phyloP scores from a whole-genome alignment of 2,888 invertebrate species.

The Scotopteryx bipunctaria region DNA sequence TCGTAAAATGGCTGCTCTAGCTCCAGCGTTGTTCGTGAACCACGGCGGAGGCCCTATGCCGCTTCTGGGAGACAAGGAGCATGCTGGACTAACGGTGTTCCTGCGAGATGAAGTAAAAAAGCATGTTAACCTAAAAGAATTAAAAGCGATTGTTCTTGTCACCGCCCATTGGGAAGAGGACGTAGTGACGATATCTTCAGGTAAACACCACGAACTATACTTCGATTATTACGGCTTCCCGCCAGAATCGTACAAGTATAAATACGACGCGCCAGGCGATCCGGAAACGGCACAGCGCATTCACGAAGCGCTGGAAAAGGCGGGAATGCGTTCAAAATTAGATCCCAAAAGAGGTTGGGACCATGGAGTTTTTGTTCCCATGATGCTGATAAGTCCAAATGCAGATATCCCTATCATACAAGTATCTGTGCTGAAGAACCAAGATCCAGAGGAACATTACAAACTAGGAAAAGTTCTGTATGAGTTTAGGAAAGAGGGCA shows the following conservation, averaged over 20 bases:
- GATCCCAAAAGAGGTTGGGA: conserved; percentile 76
- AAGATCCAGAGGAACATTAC: conserved; percentile 68
- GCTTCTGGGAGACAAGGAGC: conserved; percentile 69
- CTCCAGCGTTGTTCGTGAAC: conserved; percentile 74
- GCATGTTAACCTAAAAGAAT: conserved; percentile 62
- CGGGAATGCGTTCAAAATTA: conserved; percentile 65
- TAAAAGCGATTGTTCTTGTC: conserved; percentile 72
- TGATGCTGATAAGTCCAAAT: conserved; percentile 73
- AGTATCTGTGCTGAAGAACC: conserved; percentile 65
- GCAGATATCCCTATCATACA: conserved; percentile 75
- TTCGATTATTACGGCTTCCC: conserved; percentile 79
- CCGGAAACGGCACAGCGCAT: conserved; percentile 64
- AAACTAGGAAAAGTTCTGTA: conserved; percentile 62
- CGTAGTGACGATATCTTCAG: conserved; percentile 72
- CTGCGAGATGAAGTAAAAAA: conserved; percentile 68
- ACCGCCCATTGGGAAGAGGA: conserved; percentile 77
- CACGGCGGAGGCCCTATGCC: conserved; percentile 77
- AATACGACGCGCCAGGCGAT: conserved; percentile 72
- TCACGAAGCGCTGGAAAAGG: conserved; percentile 56
- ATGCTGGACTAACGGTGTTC: conserved; percentile 64
- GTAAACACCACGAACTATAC: conserved; percentile 66
- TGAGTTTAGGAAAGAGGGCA: conserved; percentile 68
- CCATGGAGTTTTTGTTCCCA: conserved; percentile 78
- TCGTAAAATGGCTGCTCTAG: conserved; percentile 66
- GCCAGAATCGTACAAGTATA: conserved; percentile 71